phyloP scores from a whole-genome alignment of 2,888 invertebrate genomes.

The Aquatica leii region DNA sequence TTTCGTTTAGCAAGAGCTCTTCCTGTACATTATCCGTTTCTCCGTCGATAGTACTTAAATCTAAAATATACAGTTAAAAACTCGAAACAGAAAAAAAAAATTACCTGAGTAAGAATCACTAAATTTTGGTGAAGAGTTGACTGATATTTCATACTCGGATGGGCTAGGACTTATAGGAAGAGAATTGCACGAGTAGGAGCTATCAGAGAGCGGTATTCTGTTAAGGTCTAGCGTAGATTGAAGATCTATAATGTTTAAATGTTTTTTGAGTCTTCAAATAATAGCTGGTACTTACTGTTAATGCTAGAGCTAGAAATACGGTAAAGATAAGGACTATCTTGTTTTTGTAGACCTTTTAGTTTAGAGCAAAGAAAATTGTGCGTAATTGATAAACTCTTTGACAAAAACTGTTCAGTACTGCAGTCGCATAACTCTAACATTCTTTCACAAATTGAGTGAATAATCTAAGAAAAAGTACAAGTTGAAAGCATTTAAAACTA shows the following conservation, averaged over 20 bases:
- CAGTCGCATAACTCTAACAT: slow-evolving; percentile 76
- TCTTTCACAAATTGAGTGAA: slow-evolving; percentile 81
- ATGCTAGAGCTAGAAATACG: slow-evolving; percentile 52
- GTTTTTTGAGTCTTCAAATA: slow-evolving; percentile 1
- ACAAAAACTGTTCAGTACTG: slow-evolving; percentile 65
- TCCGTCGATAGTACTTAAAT: slow-evolving; percentile 55
- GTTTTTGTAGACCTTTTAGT: slow-evolving; percentile 49
- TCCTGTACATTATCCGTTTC: slow-evolving; percentile 59
- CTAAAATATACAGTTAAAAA: slow-evolving; percentile 40
- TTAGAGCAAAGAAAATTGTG: slow-evolving; percentile 64
- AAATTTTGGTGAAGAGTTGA: slow-evolving; percentile 41
- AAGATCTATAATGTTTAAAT: slow-evolving; percentile 39
- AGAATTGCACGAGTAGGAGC: slow-evolving; percentile 42
- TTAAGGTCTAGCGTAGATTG: slow-evolving; percentile 45
- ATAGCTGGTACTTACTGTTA: slow-evolving; percentile 48
- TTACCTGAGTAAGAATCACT: slow-evolving; percentile 45
- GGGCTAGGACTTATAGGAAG: slow-evolving; percentile 52
- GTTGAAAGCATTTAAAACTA: background rate
- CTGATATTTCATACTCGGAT: slow-evolving; percentile 52
- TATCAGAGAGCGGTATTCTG: slow-evolving; percentile 47
- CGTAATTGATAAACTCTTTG: slow-evolving; percentile 67
- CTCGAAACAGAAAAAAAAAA: no score
- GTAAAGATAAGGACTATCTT: slow-evolving; percentile 54
- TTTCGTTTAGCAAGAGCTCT: slow-evolving; percentile 62
- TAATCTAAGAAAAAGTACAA: slow-evolving; percentile 64